Percentiles rank a stretch among this genome's conserved stretches.
Evolutionary conservation across 2,797 vertebrate species (phyloP).

Genomic region (Acrossocheilus fasciatus): DNA sequence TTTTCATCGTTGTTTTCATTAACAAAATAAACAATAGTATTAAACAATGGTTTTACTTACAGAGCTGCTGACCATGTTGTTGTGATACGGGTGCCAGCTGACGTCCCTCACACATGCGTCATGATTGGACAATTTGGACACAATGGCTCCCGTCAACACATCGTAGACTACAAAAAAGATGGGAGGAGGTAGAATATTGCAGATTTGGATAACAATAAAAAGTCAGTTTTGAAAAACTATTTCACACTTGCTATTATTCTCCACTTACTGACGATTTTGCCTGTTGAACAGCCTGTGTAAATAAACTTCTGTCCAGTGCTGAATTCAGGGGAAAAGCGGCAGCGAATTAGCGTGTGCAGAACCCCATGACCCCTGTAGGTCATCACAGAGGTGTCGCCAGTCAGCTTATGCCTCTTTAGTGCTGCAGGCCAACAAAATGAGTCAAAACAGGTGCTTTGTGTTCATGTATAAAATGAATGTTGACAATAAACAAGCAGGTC

Average conservation of each 20-base stretch:
- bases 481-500: background rate
- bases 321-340: slow-evolving; percentile 89
- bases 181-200: background rate
- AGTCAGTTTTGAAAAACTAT: background rate
- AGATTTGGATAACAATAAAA: background rate
- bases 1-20: background rate
- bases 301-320: slow-evolving; percentile 91
- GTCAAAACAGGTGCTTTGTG: background rate
- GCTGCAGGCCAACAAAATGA: slow-evolving; percentile 70
- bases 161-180: slow-evolving; percentile 82
- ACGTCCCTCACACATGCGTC: slow-evolving; percentile 91
- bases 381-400: slow-evolving; percentile 93
- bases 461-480: background rate
- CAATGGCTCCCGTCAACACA: slow-evolving; percentile 85
- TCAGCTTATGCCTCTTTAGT: slow-evolving; percentile 86
- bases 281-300: slow-evolving; percentile 91
- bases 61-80: slow-evolving; percentile 91
- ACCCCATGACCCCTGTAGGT: slow-evolving; percentile 93
- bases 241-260: background rate
- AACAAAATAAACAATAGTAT: background rate
- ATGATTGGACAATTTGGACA: slow-evolving; percentile 85
- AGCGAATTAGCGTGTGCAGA: slow-evolving; percentile 91
- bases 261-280: slow-evolving; percentile 87
- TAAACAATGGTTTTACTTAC: slow-evolving; percentile 75
- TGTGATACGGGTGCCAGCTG: slow-evolving; percentile 91